These are phyloP conservation scores for Sinelater perroti DNA, from an alignment of 2,888 invertebrate species.

Conservation along the genomic window DNA sequence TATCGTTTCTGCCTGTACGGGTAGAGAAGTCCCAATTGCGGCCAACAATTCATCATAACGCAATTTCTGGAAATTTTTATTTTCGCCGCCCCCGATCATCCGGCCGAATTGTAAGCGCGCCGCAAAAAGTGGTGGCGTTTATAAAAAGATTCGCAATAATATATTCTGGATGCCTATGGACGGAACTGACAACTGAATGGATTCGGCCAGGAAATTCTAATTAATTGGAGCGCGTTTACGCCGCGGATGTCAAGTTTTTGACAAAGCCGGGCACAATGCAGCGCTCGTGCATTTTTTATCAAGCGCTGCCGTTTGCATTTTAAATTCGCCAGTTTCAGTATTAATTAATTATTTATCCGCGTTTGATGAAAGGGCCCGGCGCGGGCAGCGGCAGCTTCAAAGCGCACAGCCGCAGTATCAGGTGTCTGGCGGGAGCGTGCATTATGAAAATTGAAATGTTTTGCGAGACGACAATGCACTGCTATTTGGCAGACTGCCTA, in stretches of 20 bases:
- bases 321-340: constrained; percentile 1
- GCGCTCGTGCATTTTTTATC: constrained; percentile 7
- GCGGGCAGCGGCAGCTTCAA: background rate
- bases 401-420: constrained; percentile 3
- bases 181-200: constrained; percentile 31
- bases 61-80: background rate
- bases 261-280: constrained; percentile 24
- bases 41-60: background rate
- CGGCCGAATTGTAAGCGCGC: background rate
- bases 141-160: constrained; percentile 26
- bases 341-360: constrained; percentile 1
- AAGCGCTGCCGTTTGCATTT: background rate
- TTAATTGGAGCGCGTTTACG: constrained; percentile 30
- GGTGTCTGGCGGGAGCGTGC: constrained; percentile 13
- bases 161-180: constrained; percentile 29
- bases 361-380: background rate
- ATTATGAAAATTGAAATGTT: constrained; percentile 29
- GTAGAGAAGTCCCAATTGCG: no score
- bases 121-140: constrained; percentile 21
- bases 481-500: constrained; percentile 26
- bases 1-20: no score
- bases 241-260: constrained; percentile 25
- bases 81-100: constrained; percentile 3
- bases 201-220: constrained; percentile 26
- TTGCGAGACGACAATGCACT: constrained; percentile 3